phyloP scores from a whole-genome alignment of 2,888 invertebrate genomes.

The Antheraea yamamai region DNA sequence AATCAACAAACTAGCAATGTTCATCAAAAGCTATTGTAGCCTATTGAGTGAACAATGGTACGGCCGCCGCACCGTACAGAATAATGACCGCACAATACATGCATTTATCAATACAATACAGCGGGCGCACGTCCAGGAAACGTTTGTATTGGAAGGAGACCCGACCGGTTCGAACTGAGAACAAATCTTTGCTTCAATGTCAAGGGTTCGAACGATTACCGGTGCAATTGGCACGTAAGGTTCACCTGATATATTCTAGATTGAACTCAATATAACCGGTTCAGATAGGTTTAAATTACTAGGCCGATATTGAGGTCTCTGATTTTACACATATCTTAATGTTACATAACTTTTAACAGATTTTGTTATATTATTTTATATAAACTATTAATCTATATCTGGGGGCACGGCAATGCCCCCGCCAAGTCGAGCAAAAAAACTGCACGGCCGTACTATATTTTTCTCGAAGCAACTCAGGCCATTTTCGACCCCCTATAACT shows the following conservation, averaged over 20 bases:
- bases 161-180: slow-evolving; percentile 39
- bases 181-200: slow-evolving; percentile 32
- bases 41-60: slow-evolving; percentile 60
- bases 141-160: slow-evolving; percentile 41
- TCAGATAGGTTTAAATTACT: neutral
- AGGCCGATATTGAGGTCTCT: neutral
- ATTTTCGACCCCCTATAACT: no score
- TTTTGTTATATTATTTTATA: no score
- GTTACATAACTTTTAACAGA: neutral
- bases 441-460: no score
- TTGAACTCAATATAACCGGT: slow-evolving; percentile 28
- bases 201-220: slow-evolving; percentile 13
- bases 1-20: slow-evolving; percentile 63
- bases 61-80: slow-evolving; percentile 34
- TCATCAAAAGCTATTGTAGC: slow-evolving; percentile 64
- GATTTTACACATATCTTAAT: neutral
- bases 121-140: slow-evolving; percentile 32
- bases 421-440: no score
- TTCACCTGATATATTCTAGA: slow-evolving; percentile 25
- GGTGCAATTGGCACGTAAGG: slow-evolving; percentile 27
- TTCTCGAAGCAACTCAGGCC: no score
- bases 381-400: no score
- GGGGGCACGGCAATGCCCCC: no score
- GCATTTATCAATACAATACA: slow-evolving; percentile 22
- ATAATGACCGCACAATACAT: slow-evolving; percentile 51